Base-by-base conservation (phyloP, 37 sponge, comb jelly and placozoan genomes). In the Halichondria panicea region DNA sequence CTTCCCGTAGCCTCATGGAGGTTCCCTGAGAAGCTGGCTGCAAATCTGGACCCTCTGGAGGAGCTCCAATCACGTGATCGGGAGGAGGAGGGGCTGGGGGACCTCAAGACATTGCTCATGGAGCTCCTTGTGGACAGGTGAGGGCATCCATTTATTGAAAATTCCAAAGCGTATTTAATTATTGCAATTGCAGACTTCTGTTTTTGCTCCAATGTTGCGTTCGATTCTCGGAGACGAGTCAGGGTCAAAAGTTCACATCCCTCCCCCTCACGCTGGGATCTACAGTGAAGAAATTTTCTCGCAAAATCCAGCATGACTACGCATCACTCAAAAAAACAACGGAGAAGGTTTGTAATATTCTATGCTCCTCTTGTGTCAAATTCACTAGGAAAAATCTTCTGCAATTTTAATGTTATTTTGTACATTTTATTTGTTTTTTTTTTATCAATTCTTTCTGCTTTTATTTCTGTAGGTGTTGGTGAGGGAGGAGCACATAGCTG, bases 121-220 rank as follows among this genome's bases (percentile, higher is more conserved):
- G 87, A 86, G 74, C 66, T 79, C 21, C 18, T 75, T 35, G 75
- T 86, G 1, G 87, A 86, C 68, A 86, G 87, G 87, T 86, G 15
- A 25, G 15, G 44, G 28, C 9, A 22, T 42, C 21, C 6, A 28
- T 3, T 43, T 28, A 7, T 11, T 64, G 18, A 34, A 59, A 25
- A 59, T 63, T 43, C 11, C 36, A 9, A 35, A 35, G 37, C 55
- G 19, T 55, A 24, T 45, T 27, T 33, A 3, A 13, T 59, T 24
- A 38, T 24, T 41, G 36, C 0, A 1, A 11, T 60, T 44, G 28
- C 63, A 85, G 86, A 57, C 61, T 86, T 2, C 32, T 79, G 35
- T 42, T 86, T 7, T 50, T 86, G 30, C 40, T 86, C n/a, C 87
- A 86, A 34, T 58, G 56, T 40, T 53, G 87, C 40, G 4, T 79